Base-by-base conservation (phyloP, 2,797 vertebrate genomes). In the Cercopithecus hamlyni region DNA sequence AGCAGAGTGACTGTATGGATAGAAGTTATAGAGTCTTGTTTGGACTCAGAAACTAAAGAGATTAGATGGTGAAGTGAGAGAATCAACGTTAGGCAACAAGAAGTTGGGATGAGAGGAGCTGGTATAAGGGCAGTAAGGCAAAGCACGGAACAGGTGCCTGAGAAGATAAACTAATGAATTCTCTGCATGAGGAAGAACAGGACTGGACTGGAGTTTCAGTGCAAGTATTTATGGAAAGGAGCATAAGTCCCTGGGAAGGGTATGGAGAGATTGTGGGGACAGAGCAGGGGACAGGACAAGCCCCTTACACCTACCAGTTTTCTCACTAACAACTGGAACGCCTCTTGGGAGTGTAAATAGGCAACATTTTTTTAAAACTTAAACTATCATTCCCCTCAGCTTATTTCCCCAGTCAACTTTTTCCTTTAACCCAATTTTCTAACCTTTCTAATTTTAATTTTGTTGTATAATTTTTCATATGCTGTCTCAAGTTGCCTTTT, bases 321-420 rank as follows among this genome's bases (percentile, higher is more conserved):
- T 24, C 24, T 48, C 30, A 9, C 7, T 77, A 55, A 17, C 11
- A 30, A 45, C 30, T 0, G 0, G 3, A 75, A 14, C 0, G 7
- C n/a, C 24, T 39, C 30, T n/a, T 36, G 0, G 45, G 27, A 26
- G 9, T 76, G 20, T 30, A 84, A 86, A 20, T 0, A 61, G 15
- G 30, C 4, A 4, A 0, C 15, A 72, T 7, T 83, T 27, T 58
- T 94, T 36, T 22, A 12, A 58, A 67, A 55, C 30, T 73, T 81
- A 91, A 89, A 85, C 70, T 61, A n/a, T 1, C 33, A 70, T 70
- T 27, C 26, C 9, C 4, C 1, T 95, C 45, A 39, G 77, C 7
- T 77, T 77, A 57, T 43, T 73, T 39, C n/a, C 41, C 17, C 72
- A 75, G 5, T 67, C 2, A 22, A 39, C 41, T 27, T 81, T 61